Conservation (phyloP, 1,140 invertebrate species). For the Drosophila subpulchrella region DNA sequence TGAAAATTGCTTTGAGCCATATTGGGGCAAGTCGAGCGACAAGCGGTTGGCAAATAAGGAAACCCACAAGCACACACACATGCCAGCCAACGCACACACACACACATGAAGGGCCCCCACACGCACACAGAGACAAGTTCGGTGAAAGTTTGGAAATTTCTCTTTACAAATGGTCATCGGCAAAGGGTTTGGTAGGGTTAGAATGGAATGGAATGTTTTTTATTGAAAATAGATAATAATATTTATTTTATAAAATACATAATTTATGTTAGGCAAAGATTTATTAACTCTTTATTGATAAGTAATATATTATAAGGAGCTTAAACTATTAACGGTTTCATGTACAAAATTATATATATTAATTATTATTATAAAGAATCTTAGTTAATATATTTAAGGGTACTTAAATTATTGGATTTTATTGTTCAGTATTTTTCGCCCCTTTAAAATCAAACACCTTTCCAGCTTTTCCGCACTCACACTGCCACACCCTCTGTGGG, state of each 20-base stretch:
- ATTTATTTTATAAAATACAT: neutral
- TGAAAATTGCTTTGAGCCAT: constrained; percentile 79
- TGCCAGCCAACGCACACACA: constrained; percentile 1
- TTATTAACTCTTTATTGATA: too few species aligned
- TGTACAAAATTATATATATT: too few species aligned
- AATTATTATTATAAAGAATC: too few species aligned
- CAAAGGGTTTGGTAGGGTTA: neutral
- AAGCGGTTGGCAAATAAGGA: constrained; percentile 59
- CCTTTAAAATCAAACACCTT: neutral
- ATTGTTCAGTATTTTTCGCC: neutral
- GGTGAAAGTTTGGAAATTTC: neutral
- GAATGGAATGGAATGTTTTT: neutral
- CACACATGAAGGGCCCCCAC: neutral
- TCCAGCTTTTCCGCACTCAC: neutral
- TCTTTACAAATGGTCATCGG: too few species aligned
- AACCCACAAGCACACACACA: constrained; percentile 20
- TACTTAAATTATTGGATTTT: neutral
- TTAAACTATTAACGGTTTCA: too few species aligned
- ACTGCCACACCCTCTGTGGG: neutral
- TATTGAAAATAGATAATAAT: neutral
- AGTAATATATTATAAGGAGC: too few species aligned
- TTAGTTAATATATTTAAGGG: neutral
- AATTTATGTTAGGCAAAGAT: too few species aligned
- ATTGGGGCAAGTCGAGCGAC: constrained; percentile 61
- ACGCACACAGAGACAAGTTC: neutral